phyloP scores from a whole-genome alignment of 2,797 vertebrate genomes.

The Mallotus villosus region DNA sequence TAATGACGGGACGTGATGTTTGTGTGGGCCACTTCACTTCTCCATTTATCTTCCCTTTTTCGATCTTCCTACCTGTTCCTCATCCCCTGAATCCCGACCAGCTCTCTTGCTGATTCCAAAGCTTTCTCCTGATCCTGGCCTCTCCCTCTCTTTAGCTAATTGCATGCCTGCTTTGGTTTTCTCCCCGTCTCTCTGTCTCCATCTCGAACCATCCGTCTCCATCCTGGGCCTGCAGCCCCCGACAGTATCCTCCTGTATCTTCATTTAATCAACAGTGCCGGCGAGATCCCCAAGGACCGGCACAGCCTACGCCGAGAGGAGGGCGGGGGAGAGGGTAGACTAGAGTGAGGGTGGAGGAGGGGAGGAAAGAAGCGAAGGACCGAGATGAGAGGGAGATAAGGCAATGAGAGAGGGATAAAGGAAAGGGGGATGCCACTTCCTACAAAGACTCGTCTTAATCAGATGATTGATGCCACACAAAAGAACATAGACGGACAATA shows the following conservation, averaged over 20 bases:
- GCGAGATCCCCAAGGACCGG: conserved; percentile 46
- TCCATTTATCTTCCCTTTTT: conserved; percentile 30
- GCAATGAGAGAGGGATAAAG: conserved; percentile 21
- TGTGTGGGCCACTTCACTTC: conserved; percentile 18
- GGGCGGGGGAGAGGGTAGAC: background rate
- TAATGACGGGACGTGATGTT: conserved; percentile 38
- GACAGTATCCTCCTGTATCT: conserved; percentile 54
- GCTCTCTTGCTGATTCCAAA: conserved; percentile 21
- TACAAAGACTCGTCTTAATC: conserved; percentile 57
- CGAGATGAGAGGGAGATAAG: conserved; percentile 5
- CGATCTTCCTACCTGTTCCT: background rate
- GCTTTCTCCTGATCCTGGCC: conserved; percentile 29
- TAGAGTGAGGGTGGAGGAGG: background rate
- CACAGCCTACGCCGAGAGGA: conserved; percentile 40
- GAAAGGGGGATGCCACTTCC: conserved; percentile 46
- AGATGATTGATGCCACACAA: conserved; percentile 51
- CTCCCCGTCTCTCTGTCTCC: conserved; percentile 29
- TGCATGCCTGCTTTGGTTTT: background rate
- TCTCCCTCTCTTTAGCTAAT: background rate
- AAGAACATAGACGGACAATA: conserved; percentile 32
- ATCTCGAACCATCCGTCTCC: conserved; percentile 5
- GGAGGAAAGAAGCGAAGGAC: conserved; percentile 21
- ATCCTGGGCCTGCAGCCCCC: conserved; percentile 45
- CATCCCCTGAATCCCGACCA: background rate
- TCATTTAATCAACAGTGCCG: conserved; percentile 56